Evolutionary conservation across 1,140 invertebrate species (phyloP), one percentile per base, ranked within the genome.

Genomic region (Drosophila navojoa): DNA sequence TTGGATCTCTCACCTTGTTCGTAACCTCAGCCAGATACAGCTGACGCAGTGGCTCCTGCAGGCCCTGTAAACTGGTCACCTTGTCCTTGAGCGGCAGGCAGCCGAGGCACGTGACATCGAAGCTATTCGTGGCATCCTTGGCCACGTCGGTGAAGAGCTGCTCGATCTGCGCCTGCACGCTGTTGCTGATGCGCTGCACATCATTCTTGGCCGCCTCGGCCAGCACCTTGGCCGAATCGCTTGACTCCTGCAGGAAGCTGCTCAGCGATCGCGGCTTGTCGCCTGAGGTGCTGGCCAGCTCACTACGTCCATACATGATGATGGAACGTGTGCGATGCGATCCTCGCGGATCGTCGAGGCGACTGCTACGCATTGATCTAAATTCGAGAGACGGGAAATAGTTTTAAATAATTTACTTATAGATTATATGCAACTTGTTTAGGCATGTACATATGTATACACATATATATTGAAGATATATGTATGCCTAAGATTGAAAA

Each of bases 81-180:
- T 96, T 96, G 47, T 95, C 95, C 1, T 94, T 94, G 0, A 98
- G 93, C 1, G 96, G 95, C 10, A 96, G 94, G 2, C 95, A 96
- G 4, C 97, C 97, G 62, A 98, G 93, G 80, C 97, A 97, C 77
- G 96, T 95, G 13, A 98, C 96, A 76, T 95, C 93, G 73, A 96
- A 96, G 63, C 90, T 92, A 25, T 89, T 91, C 63, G 95, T 94
- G 1, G 93, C 92, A 89, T 95, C 95, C 79, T 95, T 95, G 10
- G 96, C 95, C 79, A 96, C 95, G 66, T 97, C 96, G 19, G 95
- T 95, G 85, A 97, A 97, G 94, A 97, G 96, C 77, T 95, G 95
- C 90, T 97, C 96, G 81, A 97, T 97, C 67, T 95, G 94, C 9
- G 96, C 96, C 90, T 97, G 96, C 4, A 97, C 96, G 15, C 95